Base-by-base conservation (phyloP, 2,888 invertebrate genomes). In the Eupelmus urozonus region DNA sequence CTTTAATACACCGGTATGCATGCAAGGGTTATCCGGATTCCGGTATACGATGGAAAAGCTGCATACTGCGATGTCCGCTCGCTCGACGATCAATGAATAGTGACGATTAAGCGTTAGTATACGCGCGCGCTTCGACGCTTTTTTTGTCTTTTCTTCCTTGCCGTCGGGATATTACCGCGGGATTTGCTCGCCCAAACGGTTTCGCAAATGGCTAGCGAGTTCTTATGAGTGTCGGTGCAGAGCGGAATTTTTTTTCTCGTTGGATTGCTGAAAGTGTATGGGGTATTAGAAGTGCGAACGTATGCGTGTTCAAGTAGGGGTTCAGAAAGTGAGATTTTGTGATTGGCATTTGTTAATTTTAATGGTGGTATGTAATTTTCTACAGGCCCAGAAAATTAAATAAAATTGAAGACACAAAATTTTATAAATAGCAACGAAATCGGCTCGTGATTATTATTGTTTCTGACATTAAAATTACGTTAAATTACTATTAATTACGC, bases 171-270 rank as follows among this genome's bases (percentile, higher is more conserved):
- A 85, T 85, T 84, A 85, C 83, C 29, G 20, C 42, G 81, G 85
- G 83, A 83, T 83, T 84, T 84, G 82, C n/a, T n/a, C 79, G 23
- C 49, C 82, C 81, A 84, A 86, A 87, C 84, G 86, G 85, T 86
- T 84, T 81, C 81, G 85, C 83, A 83, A 87, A 86, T 85, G 85
- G 82, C 83, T 82, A 7, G 2, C 81, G 80, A 82, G 81, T 85
- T 82, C 82, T 85, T 87, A 84, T 85, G 87, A 87, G 85, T 85
- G 84, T 84, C 85, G 83, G 78, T 83, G 81, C 84, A 83, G 23
- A 49, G 59, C 51, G 53, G 81, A 45, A 80, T 79, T 70, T 34
- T 34, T 34, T 34, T 34, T 34, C 34, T 34, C 34, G 3, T 34
- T 34, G 9, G 34, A 34, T 9, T 34, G 3, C 9, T 34, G 3